Evolutionary conservation across 2,888 invertebrate species (phyloP).

Genomic region (Cylindroiulus punctatus): DNA sequence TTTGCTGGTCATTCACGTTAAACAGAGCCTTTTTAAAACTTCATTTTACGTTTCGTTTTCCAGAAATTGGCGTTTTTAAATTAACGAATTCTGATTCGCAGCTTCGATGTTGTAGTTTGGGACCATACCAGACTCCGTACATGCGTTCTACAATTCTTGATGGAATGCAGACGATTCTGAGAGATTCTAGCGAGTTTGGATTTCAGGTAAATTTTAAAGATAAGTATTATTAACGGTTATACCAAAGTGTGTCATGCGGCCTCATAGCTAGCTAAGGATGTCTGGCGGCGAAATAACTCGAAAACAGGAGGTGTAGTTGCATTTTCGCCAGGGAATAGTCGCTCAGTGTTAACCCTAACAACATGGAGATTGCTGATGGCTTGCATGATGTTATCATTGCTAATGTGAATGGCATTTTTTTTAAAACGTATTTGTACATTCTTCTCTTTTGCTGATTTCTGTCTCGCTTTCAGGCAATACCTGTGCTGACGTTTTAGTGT

Average conservation of each 20-base stretch:
- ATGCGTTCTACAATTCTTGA: too few species aligned
- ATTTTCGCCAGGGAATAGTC: background rate
- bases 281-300: background rate
- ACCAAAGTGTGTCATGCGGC: background rate
- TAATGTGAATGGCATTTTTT: background rate
- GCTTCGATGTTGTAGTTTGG: too few species aligned
- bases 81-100: too few species aligned
- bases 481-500: slow-evolving; percentile 83
- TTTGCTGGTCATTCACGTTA: too few species aligned
- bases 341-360: background rate
- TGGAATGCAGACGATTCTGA: too few species aligned
- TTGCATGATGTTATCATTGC: background rate
- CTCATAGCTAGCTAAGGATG: background rate
- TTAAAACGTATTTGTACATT: too few species aligned
- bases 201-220: too few species aligned
- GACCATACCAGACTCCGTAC: too few species aligned
- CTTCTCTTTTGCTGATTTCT: background rate
- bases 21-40: too few species aligned
- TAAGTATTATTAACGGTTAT: background rate
- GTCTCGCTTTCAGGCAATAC: slow-evolving; percentile 74
- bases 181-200: too few species aligned
- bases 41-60: too few species aligned
- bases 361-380: background rate
- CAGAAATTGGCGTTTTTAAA: too few species aligned
- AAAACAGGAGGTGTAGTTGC: background rate